Conservation (phyloP, 1,140 invertebrate species). For the Chymomyza costata region DNA sequence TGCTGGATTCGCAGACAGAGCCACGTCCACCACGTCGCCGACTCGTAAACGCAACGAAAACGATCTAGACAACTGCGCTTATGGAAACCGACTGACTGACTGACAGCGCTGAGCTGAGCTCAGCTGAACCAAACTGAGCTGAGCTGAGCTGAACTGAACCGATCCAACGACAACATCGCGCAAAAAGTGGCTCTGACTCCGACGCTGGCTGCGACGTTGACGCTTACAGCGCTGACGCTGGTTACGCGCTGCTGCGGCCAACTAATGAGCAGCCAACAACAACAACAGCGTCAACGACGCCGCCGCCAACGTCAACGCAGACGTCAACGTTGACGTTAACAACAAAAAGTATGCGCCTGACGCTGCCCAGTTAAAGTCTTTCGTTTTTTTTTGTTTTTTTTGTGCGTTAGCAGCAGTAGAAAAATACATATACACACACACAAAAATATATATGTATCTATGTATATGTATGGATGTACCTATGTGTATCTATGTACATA, state of each 20-base stretch:
- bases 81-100: constrained; percentile 4
- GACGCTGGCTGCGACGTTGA: too few relatives aligned
- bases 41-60: constrained; percentile 32
- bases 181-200: too few relatives aligned
- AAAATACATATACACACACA: too few relatives aligned
- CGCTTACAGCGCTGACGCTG: too few relatives aligned
- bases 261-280: not conserved
- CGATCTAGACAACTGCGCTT: constrained; percentile 12
- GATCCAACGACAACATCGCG: too few relatives aligned
- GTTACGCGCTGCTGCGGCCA: constrained; percentile 18
- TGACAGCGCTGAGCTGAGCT: not conserved
- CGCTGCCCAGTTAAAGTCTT: constrained; percentile 43
- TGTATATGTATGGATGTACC: too few relatives aligned
- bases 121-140: not conserved
- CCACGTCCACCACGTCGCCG: too few relatives aligned
- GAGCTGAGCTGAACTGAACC: too few relatives aligned
- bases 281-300: constrained; percentile 1
- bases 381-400: constrained; percentile 28
- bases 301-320: constrained; percentile 10
- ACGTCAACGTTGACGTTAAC: constrained; percentile 37
- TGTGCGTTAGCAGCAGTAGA: not conserved
- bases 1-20: too few relatives aligned
- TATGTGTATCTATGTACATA: too few relatives aligned
- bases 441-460: too few relatives aligned
- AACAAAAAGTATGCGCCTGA: constrained; percentile 33